phyloP scores from a whole-genome alignment of 2,113 vertebrate genomes.

The Oryzias melastigma region DNA sequence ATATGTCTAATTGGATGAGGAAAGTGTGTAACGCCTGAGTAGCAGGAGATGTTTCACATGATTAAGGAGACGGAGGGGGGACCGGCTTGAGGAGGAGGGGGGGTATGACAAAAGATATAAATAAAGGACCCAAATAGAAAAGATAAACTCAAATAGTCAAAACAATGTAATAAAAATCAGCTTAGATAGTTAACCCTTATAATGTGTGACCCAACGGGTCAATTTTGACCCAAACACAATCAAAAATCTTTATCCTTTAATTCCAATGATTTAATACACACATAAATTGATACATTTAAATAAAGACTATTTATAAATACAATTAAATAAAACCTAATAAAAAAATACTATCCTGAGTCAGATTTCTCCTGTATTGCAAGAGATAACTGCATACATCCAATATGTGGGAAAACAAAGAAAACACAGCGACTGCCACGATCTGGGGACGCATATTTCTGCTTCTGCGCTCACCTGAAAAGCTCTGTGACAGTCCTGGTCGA shows the following conservation, averaged over 20 bases:
- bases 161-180: no score
- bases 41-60: slow-evolving; percentile 29
- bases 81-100: background rate
- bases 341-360: no score
- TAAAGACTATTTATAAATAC: no score
- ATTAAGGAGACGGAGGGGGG: slow-evolving; percentile 13
- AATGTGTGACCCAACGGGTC: no score
- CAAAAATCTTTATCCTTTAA: no score
- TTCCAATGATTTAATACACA: no score
- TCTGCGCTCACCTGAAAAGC: slow-evolving; percentile 68
- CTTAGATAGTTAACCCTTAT: no score
- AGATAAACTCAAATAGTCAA: no score
- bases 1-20: slow-evolving; percentile 63
- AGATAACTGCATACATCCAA: slow-evolving; percentile 28
- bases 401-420: slow-evolving; percentile 56
- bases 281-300: no score
- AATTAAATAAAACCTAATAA: no score
- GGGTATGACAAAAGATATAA: slow-evolving; percentile 16
- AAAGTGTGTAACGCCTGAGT: slow-evolving; percentile 14
- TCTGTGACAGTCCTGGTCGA: slow-evolving; percentile 70
- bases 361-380: background rate
- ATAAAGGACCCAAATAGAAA: slow-evolving; percentile 1
- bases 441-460: slow-evolving; percentile 69
- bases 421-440: slow-evolving; percentile 59
- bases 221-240: no score